These are phyloP conservation scores for Petrosia ficiformis DNA, from an alignment of 37 sponge, comb jelly and placozoan species.

Conservation along the genomic window DNA sequence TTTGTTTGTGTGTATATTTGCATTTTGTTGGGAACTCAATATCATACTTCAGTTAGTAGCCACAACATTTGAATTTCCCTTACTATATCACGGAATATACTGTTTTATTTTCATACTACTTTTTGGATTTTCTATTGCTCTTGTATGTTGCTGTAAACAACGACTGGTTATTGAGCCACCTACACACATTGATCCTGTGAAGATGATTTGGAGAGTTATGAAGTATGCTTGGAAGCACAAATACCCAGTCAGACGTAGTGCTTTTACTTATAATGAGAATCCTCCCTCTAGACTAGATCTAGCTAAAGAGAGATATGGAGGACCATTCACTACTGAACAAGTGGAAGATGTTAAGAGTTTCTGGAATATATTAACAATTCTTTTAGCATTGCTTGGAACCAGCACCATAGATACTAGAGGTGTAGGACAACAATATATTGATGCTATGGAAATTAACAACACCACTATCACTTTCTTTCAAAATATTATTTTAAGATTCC, in stretches of 20 bases:
- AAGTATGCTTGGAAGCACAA: background rate
- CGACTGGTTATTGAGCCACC: background rate
- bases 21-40: no score
- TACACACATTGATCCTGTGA: background rate
- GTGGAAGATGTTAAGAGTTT: conserved; percentile 1
- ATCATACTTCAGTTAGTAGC: no score
- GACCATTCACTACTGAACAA: conserved; percentile 1
- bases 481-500: background rate
- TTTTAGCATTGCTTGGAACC: background rate
- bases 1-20: background rate
- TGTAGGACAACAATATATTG: background rate
- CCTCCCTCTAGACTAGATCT: background rate
- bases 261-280: conserved; percentile 6
- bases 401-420: background rate
- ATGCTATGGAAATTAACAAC: background rate
- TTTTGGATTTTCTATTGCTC: no score
- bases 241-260: background rate
- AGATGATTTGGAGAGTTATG: background rate
- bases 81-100: background rate
- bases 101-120: background rate
- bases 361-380: background rate
- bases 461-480: no score
- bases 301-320: conserved; percentile 12
- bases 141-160: background rate
- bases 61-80: background rate